Base-by-base conservation (phyloP, 2,113 vertebrate genomes). In the Tauraco erythrolophus region DNA sequence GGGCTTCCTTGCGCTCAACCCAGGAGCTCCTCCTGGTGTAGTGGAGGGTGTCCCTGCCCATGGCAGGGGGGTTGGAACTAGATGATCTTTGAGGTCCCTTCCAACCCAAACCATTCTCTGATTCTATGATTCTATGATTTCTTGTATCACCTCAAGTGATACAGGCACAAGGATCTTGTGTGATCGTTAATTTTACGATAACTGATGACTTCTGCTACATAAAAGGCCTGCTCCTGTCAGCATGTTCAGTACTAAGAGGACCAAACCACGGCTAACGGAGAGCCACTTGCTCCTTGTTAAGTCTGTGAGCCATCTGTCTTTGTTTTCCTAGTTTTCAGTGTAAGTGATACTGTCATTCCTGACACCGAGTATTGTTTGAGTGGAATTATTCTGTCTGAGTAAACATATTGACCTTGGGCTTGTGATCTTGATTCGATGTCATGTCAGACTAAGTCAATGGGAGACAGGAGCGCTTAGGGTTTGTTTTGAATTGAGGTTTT, bases 131-230 rank as follows among this genome's bases (percentile, higher is more conserved):
- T n/a, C n/a, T n/a, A n/a, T n/a, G n/a, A n/a, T 57, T 61, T 94
- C 58, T 33, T 68, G 61, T 45, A 50, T 51, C 65, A 3, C 58
- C 80, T 82, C n/a, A 19, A 62, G 22, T 30, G 45, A 68, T 12
- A 28, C 0, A 1, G 56, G 15, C 10, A 23, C 6, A 1, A 68
- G 14, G 37, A 12, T 17, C 30, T 51, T 3, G 0, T 3, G 0
- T 37, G 64, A 75, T 27, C 22, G 10, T 54, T 54, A 39, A 50
- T 54, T 89, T 66, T 27, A 9, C 10, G 1, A 24, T 17, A 81
- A 33, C 57, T 23, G 54, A 23, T 39, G 2, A 19, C 10, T 85
- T 54, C 45, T 83, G 35, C 41, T 61, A 25, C 33, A 4, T 31
- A 46, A 68, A 78, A 43, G 14, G 4, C n/a, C 83, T 30, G 41